Base-by-base conservation (phyloP, 2,797 vertebrate genomes). In the Scomberomorus guttatus region DNA sequence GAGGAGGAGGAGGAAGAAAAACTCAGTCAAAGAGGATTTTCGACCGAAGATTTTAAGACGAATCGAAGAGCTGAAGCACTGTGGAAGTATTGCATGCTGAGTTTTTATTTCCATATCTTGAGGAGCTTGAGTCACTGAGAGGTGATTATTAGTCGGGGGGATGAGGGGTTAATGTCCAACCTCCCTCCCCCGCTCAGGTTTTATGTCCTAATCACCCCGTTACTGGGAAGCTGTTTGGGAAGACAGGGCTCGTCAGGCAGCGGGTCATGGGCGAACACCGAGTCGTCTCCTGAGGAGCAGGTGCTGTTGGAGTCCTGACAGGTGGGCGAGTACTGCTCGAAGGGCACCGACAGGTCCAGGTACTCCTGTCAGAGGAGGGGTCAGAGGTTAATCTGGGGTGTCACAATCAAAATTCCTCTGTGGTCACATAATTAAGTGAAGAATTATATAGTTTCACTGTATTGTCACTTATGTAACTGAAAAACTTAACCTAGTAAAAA, bases 251-350 rank as follows among this genome's bases (percentile, higher is more conserved):
- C 96, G 0, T 98, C 96, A 0, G 98, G 96, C 85, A 97, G 94
- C 73, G 97, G 95, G 90, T 99, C 98, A 37, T 98, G 98, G 91
- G 97, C 95, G 85, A 99, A 99, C 76, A 99, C 98, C 0, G 98
- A 99, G 92, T 99, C 98, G 0, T 99, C 98, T 27, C 98, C 98
- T 0, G 98, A 99, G 57, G 98, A 99, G 92, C 98, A 97, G 89
- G 97, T 98, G 93, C 98, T 99, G 94, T 97, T 97, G 12, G 97
- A 97, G 93, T 99, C 98, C 89, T 96, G 98, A 84, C 98, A 97
- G 0, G 96, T 96, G 0, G 98, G 98, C 0, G 98, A 99, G 92
- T 99, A 99, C 94, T 99, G 98, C 92, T 99, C 98, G 0, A 99
- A 99, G 39, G 98, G 96, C 84, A 97, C 98, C 0, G 97, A 98